These are phyloP conservation scores for Sardinella longiceps DNA, from an alignment of 2,797 vertebrate species.

Conservation along the genomic window DNA sequence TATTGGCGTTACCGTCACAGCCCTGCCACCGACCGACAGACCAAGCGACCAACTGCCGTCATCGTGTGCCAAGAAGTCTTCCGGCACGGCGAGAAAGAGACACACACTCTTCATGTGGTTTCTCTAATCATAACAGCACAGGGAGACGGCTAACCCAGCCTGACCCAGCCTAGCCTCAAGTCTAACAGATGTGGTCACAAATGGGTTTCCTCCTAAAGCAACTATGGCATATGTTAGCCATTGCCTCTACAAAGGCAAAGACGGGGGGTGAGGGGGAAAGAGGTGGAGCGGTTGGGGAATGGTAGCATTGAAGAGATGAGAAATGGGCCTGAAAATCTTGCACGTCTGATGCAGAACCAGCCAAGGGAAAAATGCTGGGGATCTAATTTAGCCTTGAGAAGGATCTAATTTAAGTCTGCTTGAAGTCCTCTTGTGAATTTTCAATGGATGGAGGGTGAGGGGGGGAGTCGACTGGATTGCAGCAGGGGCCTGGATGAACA, in stretches of 20 bases:
- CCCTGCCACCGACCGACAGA: background rate
- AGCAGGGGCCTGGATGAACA: background rate
- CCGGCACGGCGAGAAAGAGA: conserved; percentile 10
- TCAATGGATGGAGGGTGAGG: background rate
- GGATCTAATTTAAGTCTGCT: conserved; percentile 16
- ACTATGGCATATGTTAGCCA: conserved; percentile 33
- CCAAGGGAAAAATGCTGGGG: background rate
- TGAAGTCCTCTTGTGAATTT: conserved; percentile 20
- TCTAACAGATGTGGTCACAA: conserved; percentile 29
- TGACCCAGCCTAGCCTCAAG: conserved; percentile 15
- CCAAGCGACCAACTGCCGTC: background rate
- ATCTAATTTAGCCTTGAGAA: conserved; percentile 14
- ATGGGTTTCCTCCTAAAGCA: conserved; percentile 26
- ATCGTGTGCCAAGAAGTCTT: background rate
- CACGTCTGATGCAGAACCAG: background rate
- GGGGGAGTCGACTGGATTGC: background rate
- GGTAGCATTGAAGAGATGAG: conserved; percentile 3
- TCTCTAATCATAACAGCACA: conserved; percentile 34
- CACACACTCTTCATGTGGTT: conserved; percentile 31
- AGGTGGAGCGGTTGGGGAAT: too few relatives aligned
- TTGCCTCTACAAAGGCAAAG: conserved; percentile 24
- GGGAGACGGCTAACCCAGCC: conserved; percentile 18
- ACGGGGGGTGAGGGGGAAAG: too few relatives aligned
- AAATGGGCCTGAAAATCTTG: background rate
- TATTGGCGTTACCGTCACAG: background rate